Conservation (phyloP, 2,797 vertebrate species). For the Chrysocyon brachyurus region DNA sequence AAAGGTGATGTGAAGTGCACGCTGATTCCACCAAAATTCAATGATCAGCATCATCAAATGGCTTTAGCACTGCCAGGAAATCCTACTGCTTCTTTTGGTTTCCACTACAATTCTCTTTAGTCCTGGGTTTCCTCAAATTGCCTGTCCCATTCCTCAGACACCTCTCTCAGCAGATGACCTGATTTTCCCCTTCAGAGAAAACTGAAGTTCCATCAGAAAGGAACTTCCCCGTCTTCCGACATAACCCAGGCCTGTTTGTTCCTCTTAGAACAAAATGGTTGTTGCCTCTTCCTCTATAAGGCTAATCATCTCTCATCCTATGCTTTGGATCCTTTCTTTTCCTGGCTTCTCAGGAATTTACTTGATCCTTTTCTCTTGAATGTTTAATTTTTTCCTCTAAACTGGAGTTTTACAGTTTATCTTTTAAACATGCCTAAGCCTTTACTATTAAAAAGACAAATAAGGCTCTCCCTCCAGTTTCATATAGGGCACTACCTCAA, state of each 20-base stretch:
- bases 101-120: neutral
- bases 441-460: conserved; percentile 3
- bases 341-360: conserved; percentile 16
- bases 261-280: neutral
- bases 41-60: neutral
- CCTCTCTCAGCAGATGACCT: neutral
- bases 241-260: neutral
- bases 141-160: neutral
- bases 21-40: neutral
- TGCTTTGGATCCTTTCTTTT: neutral
- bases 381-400: conserved; percentile 37
- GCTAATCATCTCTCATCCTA: neutral
- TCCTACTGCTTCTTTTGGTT: neutral
- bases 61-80: neutral
- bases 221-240: neutral
- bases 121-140: neutral
- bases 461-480: neutral
- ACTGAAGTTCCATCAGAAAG: neutral
- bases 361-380: neutral
- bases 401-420: neutral
- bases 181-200: conserved; percentile 38
- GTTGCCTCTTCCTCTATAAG: neutral
- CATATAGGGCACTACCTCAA: neutral
- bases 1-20: neutral
- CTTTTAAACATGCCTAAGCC: neutral